Base-by-base conservation (phyloP, 2,113 vertebrate species). In the Danionella cerebrum region DNA sequence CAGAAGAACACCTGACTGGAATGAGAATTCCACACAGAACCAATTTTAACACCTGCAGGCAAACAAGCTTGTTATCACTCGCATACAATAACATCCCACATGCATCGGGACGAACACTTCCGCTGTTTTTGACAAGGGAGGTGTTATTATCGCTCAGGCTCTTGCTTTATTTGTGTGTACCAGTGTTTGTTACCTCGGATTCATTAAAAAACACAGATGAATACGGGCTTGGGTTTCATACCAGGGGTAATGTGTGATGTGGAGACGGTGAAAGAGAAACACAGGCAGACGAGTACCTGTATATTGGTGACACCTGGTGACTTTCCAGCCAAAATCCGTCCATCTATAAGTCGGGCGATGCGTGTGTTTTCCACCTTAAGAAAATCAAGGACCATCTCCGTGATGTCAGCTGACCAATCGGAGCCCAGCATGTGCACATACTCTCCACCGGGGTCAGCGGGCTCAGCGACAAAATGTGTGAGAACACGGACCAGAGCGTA, bases 331-430 rank as follows among this genome's bases (percentile, higher is more conserved):
- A 99, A 79, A 5, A 94, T 88, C 1, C 88, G 74, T 1, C 95
- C 94, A 1, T 90, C 91, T 21, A 93, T 85, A 9, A 99, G 74
- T 71, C 79, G 87, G 3, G 95, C 95, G 0, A 97, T 84, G 44
- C 74, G 88, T 0, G 92, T 86, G 16, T 99, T 92, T 63, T 96
- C 94, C 65, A 98, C 93, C 82, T 94, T 96, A 76, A 99, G 85
- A 82, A 92, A 96, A 1, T 94, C 91, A 0, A 85, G 64, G 47
- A 99, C 95, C 3, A 99, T 84, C 47, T 93, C 86, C 0, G 95
- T 99, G 85, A 99, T 93, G 79, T 99, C 96, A 0, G 95, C 89
- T 74, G 97, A 96, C 96, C 96, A 99, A 80, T 97, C 96, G 0
- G 91, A 77, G 11, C 93, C 94, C 75, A 99, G 80, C 94, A 98